Conservation (phyloP, 2,797 vertebrate species). For the Morelia viridis region DNA sequence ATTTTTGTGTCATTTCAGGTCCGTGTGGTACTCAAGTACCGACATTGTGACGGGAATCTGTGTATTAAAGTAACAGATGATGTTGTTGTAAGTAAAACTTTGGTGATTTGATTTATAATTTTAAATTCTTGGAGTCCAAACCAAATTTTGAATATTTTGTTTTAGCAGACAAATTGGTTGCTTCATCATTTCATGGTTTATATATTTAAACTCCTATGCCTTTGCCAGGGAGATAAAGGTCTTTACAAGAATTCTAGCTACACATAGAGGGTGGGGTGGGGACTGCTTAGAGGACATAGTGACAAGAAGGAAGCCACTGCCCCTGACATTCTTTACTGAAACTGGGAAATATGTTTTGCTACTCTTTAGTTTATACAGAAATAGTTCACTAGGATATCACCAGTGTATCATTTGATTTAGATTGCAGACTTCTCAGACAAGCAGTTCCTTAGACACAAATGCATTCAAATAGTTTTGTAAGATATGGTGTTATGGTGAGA, state of each 20-base stretch:
- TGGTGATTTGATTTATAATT: neutral
- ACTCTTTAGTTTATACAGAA: neutral
- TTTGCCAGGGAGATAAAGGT: neutral
- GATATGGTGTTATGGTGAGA: neutral
- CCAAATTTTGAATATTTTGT: neutral
- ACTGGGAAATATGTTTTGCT: neutral
- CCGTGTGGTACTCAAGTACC: conserved; percentile 92
- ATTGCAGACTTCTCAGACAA: neutral
- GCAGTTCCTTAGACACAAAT: neutral
- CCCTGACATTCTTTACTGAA: neutral
- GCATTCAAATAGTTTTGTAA: neutral
- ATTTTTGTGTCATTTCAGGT: conserved; percentile 79
- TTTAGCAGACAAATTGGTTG: neutral
- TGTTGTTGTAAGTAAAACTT: conserved; percentile 84
- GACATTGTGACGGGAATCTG: conserved; percentile 93
- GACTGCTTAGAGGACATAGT: neutral
- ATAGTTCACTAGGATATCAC: neutral
- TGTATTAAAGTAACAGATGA: conserved; percentile 97
- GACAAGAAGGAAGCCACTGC: neutral
- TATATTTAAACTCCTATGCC: neutral
- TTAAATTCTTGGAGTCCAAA: neutral
- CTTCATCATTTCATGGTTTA: neutral
- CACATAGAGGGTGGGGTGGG: neutral
- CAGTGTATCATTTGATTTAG: neutral
- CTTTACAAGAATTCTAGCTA: no score